Evolutionary conservation across 1,140 invertebrate species (phyloP), one percentile per base, ranked within the genome.

Genomic region (Heterodera carotae): DNA sequence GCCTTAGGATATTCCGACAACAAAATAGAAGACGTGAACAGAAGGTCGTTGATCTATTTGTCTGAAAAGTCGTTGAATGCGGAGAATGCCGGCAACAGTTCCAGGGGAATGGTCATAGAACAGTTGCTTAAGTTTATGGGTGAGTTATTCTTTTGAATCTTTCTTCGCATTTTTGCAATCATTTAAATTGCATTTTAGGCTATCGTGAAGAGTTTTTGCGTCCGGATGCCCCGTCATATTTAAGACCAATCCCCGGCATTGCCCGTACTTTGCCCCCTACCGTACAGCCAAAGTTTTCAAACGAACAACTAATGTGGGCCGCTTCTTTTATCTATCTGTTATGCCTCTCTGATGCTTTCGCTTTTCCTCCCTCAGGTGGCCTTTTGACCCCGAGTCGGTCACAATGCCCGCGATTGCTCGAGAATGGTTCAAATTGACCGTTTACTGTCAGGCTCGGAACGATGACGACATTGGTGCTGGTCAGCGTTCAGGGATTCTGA

Each of bases 401-500:
- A 86, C 85, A 60, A 83, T 85, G 29, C 85, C 85, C 2, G 68
- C 80, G n/a, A 39, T 39, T n/a, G 75, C 81, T 3, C 43, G 79
- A 8, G 66, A 79, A n/a, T 76, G 75, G 29, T 84, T 81, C 67
- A 59, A 79, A 8, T 59, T 85, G 39, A 85, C 84, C 2, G 68
- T 85, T 25, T 85, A 85, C 69, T 85, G 84, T 39, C 79, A 81
- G 29, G 85, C 85, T 1, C 77, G 84, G 75, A 76, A 79, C 10
- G 73, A 87, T n/a, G 60, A 36, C 4, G 81, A 87, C 43, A 83
- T 85, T 64, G 84, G 84, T 25, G 84, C 85, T 22, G 84, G 85
- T 7, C 85, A 87, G 66, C 62, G 84, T 31, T 75, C 81, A 15
- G 84, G 84, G 8, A 66, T 85, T 27, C 74, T 85, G n/a, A 85